Evolutionary conservation across 1,140 invertebrate species (phyloP).

Genomic region (Bombyx mandarina): DNA sequence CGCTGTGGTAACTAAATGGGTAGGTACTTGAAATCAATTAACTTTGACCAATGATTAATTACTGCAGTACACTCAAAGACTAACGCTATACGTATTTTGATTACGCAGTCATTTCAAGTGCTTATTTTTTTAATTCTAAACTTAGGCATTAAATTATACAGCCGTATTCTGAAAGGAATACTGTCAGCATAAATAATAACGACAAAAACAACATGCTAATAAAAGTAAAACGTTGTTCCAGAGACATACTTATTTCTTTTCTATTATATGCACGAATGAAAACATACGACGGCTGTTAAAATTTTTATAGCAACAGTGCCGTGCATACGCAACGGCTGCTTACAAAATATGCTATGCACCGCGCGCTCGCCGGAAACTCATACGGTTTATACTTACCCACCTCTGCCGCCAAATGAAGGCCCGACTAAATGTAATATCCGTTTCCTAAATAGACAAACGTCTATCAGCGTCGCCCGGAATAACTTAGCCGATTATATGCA

Average conservation of each 20-base stretch:
- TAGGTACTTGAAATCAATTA: conserved; percentile 46
- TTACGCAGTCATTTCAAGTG: too few relatives aligned
- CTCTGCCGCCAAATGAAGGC: conserved; percentile 67
- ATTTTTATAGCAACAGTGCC: conserved; percentile 53
- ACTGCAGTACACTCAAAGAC: conserved; percentile 22
- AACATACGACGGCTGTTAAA: conserved; percentile 56
- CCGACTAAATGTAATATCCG: conserved; percentile 69
- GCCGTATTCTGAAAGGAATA: too few relatives aligned
- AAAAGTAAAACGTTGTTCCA: conserved; percentile 23
- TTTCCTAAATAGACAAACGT: conserved; percentile 71
- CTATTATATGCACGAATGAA: conserved; percentile 31
- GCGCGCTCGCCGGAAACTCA: conserved; percentile 62
- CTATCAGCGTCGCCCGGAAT: conserved; percentile 63
- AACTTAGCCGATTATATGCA: conserved; percentile 60
- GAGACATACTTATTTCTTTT: conserved; percentile 47
- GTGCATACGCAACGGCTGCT: conserved; percentile 50
- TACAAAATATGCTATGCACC: conserved; percentile 68
- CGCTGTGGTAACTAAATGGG: conserved; percentile 13
- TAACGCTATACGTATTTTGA: background rate
- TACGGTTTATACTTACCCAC: conserved; percentile 65
- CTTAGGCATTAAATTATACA: too few relatives aligned
- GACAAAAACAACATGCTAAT: too few relatives aligned
- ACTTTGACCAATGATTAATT: conserved; percentile 25
- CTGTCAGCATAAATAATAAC: too few relatives aligned
- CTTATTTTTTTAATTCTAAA: too few relatives aligned